These are phyloP conservation scores for Apostichopus japonicus DNA, from an alignment of 35 echinoderm and acorn worm genomes.

Conservation along the genomic window DNA sequence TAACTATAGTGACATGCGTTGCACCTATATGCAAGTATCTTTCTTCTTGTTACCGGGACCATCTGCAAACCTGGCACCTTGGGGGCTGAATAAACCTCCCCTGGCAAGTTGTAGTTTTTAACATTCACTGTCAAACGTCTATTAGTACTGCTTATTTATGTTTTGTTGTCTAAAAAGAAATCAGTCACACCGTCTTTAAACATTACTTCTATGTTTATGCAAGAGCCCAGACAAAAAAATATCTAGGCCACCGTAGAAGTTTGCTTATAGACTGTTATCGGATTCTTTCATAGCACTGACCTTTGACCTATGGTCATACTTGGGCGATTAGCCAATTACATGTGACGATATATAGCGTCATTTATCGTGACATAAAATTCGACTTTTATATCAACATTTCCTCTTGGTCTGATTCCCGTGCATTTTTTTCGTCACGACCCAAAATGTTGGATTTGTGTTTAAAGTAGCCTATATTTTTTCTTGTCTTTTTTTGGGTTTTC, in stretches of 20 bases:
- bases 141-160: background rate
- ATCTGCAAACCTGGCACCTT: background rate
- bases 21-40: no score
- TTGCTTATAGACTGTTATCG: background rate
- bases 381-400: background rate
- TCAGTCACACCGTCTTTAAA: no score
- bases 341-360: background rate
- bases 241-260: background rate
- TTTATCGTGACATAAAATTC: background rate
- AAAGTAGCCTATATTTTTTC: no score
- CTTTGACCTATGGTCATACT: constrained; percentile 45
- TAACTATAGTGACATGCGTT: no score
- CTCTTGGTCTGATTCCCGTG: background rate
- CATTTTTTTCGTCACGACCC: background rate
- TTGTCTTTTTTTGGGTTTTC: no score
- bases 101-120: background rate
- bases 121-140: background rate
- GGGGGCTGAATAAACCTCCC: background rate
- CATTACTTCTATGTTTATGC: no score
- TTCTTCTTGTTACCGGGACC: background rate
- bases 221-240: background rate
- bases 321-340: constrained; percentile 15
- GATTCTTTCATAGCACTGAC: background rate
- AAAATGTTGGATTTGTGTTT: no score
- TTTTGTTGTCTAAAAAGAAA: no score